These are phyloP conservation scores for Pimephales promelas DNA, from an alignment of 2,113 vertebrate species.

Conservation along the genomic window DNA sequence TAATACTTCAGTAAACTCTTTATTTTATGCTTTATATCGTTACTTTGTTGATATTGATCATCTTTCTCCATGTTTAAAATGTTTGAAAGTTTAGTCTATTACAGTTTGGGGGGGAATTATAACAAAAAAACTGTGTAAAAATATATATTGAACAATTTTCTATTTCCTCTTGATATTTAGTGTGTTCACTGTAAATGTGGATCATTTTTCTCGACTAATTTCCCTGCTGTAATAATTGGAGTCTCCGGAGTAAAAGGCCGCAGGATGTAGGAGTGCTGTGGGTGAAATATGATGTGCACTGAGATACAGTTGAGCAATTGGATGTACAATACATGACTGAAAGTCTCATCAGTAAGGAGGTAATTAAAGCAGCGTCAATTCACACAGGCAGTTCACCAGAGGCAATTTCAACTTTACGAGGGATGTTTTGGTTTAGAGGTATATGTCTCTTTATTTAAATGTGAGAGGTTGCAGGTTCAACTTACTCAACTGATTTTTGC, in stretches of 20 bases:
- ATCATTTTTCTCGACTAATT: background rate
- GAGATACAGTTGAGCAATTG: conserved; percentile 13
- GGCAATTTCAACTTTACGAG: background rate
- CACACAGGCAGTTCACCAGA: conserved; percentile 8
- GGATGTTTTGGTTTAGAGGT: conserved; percentile 18
- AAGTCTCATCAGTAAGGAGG: background rate
- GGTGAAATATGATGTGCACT: conserved; percentile 21
- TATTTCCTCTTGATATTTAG: background rate
- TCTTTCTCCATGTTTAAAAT: background rate
- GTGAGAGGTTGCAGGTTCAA: background rate
- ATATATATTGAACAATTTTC: background rate
- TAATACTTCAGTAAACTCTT: background rate
- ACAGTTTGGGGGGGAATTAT: no score
- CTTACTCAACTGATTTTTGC: conserved; percentile 7
- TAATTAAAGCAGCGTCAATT: conserved; percentile 13
- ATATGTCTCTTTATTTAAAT: background rate
- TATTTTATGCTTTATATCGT: background rate
- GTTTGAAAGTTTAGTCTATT: no score
- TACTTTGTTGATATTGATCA: background rate
- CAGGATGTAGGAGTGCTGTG: conserved; percentile 10
- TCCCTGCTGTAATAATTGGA: background rate
- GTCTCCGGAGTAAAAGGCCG: background rate
- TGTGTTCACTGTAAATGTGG: background rate
- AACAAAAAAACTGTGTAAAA: background rate
- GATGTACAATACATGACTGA: background rate